Base-by-base conservation (phyloP, 2,888 invertebrate species). In the Zygaena filipendulae region DNA sequence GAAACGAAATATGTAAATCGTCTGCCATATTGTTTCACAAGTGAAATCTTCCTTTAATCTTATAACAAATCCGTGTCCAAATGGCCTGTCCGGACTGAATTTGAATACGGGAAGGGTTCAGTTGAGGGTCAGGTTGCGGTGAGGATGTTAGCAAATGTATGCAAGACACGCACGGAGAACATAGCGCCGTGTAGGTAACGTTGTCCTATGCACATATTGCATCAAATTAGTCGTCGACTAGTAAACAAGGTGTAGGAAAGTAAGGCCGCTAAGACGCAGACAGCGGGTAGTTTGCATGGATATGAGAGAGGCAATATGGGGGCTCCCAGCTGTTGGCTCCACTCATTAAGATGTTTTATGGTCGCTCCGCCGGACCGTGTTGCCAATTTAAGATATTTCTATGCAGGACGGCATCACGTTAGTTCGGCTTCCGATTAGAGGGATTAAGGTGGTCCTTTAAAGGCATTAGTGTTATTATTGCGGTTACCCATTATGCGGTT, bases 291-390 rank as follows among this genome's bases (percentile, higher is more conserved):
- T 80, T 81, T 80, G 80, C 77, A 81, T 81, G 79, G 75, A 79
- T 77, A 79, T 77, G 80, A 77, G 79, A 66, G 59, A 68, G 58
- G 75, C 69, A 79, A 77, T 75, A 80, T 77, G 68, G 70, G 62
- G 63, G 62, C 59, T 58, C 75, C 53, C 81, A 81, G 77, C 77
- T 81, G 80, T 71, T 67, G 59, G 71, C 66, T 62, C 66, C 70
- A 72, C 80, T 81, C 81, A 81, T 81, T 81, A 81, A 80, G 80
- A 81, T 81, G 81, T 79, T 81, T 80, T 81, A 80, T 80, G 79
- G 69, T 61, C 66, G 69, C 69, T 58, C 72, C 72, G 66, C 70
- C 69, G 77, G 79, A 77, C 75, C 71, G 66, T 66, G 72, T 70
- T 72, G 64, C 74, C 77, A 74, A 75, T 79, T 79, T 79, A 74